These are phyloP conservation scores for Sesamia inferens DNA, from an alignment of 2,888 invertebrate species.

Conservation along the genomic window DNA sequence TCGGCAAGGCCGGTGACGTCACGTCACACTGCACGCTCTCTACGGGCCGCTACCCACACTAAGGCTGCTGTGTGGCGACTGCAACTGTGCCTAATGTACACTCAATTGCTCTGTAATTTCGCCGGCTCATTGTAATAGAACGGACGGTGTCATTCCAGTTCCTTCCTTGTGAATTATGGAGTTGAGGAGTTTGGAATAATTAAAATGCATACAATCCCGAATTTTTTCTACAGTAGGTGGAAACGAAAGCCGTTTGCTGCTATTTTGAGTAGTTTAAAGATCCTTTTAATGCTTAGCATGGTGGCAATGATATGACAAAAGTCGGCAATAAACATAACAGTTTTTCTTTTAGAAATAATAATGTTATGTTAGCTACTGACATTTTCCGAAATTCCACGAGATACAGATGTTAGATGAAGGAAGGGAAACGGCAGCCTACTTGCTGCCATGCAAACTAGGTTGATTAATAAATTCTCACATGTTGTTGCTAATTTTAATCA, in stretches of 20 bases:
- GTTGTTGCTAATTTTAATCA: neutral
- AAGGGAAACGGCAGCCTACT: neutral
- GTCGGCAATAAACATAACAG: neutral
- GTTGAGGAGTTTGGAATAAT: neutral
- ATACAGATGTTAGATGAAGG: neutral
- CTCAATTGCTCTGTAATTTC: constrained; percentile 56
- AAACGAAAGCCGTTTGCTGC: neutral
- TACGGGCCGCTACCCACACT: constrained; percentile 52
- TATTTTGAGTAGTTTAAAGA: neutral
- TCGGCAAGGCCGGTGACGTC: constrained; percentile 59
- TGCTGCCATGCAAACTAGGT: neutral
- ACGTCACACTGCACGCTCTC: constrained; percentile 54
- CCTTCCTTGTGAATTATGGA: constrained; percentile 34
- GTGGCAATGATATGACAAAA: neutral
- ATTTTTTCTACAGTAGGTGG: neutral
- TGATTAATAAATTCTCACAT: neutral
- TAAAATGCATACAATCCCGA: neutral
- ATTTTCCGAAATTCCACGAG: neutral
- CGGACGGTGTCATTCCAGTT: constrained; percentile 31
- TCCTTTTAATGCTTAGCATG: constrained; percentile 4
- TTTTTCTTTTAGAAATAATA: too few relatives aligned
- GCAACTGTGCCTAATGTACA: constrained; percentile 53
- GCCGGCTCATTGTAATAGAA: constrained; percentile 54
- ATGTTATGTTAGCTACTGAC: neutral
- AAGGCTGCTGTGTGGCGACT: constrained; percentile 51